Conservation (phyloP, 1,140 invertebrate species). For the Lucilia cuprina region DNA sequence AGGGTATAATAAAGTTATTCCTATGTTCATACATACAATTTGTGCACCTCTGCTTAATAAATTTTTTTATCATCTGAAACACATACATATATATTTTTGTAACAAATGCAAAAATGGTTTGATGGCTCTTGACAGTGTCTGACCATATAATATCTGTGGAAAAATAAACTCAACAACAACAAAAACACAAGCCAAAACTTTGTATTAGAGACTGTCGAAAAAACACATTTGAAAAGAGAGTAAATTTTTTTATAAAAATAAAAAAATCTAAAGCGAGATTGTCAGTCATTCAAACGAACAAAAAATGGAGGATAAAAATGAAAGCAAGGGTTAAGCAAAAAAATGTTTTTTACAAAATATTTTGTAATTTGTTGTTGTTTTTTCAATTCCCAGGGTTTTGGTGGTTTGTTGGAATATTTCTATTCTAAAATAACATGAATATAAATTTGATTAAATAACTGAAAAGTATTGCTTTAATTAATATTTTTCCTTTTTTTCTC, state of each 20-base stretch:
- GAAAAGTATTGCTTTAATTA: conserved; percentile 9
- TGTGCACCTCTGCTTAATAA: background rate
- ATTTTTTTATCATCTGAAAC: background rate
- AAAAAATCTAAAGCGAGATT: conserved; percentile 1
- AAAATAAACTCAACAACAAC: background rate
- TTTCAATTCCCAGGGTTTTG: background rate
- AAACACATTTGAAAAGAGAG: background rate
- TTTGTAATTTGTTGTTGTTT: background rate
- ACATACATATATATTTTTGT: background rate
- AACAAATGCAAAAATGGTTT: conserved; percentile 37
- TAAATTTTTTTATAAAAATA: background rate
- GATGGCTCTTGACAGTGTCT: conserved; percentile 34
- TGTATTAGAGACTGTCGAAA: background rate
- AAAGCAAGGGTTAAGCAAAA: background rate
- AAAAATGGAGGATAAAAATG: background rate
- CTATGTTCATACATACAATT: too few relatives aligned
- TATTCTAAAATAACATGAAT: background rate
- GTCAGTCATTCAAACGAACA: background rate
- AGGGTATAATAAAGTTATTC: too few relatives aligned
- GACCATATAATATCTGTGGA: conserved; percentile 19
- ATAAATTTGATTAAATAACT: conserved; percentile 20
- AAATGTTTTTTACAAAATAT: background rate
- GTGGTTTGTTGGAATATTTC: background rate
- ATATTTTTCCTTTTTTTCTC: background rate
- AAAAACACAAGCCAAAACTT: background rate